Percentiles rank a stretch among this genome's conserved stretches.
These are phyloP conservation scores for Caranx ignobilis DNA, from an alignment of 2,113 vertebrate genomes.

Conservation along the genomic window DNA sequence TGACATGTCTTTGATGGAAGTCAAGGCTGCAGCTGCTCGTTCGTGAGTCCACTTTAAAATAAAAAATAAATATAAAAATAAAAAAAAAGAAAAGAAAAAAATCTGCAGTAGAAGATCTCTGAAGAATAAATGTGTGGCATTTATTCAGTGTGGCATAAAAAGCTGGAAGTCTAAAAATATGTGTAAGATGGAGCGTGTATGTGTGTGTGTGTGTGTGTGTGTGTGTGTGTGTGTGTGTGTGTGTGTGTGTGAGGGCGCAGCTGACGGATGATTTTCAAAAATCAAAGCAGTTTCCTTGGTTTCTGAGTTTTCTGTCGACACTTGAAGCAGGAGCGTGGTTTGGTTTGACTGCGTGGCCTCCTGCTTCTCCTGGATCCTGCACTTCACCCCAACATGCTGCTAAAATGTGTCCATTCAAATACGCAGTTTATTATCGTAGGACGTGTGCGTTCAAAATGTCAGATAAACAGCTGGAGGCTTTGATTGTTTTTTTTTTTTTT, in stretches of 20 bases:
- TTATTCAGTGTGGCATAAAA: neutral
- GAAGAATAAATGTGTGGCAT: neutral
- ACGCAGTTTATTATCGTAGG: neutral
- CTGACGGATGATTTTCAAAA: constrained; percentile 16
- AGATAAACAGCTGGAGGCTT: neutral
- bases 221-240: neutral
- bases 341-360: constrained; percentile 18
- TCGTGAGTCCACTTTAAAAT: neutral
- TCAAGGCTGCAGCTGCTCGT: neutral
- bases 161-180: neutral
- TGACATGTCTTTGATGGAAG: neutral
- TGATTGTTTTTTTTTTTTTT: neutral
- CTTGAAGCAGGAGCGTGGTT: constrained; percentile 11
- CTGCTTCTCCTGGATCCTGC: neutral
- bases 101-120: neutral
- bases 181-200: neutral
- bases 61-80: neutral
- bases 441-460: neutral
- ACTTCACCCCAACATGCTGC: constrained; percentile 17
- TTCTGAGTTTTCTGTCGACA: constrained; percentile 24
- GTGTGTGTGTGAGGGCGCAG: neutral
- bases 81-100: neutral
- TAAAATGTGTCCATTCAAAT: neutral
- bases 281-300: constrained; percentile 23
- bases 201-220: neutral